phyloP scores from a whole-genome alignment of 2,797 vertebrate genomes.

The Liparis tanakae region DNA sequence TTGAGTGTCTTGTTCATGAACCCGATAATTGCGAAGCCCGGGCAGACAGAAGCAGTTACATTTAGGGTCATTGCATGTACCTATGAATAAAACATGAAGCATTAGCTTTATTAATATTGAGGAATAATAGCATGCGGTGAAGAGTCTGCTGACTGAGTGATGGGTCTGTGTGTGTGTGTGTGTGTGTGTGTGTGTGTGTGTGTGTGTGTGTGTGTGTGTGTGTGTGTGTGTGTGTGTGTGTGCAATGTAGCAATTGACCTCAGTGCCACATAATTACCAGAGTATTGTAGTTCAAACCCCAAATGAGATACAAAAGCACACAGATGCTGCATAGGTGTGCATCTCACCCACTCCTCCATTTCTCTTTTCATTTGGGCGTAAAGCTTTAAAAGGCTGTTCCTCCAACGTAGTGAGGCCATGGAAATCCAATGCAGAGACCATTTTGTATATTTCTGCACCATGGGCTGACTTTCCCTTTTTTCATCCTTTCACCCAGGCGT shows the following conservation, averaged over 20 bases:
- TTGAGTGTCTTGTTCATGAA: constrained; percentile 29
- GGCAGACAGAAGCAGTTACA: constrained; percentile 21
- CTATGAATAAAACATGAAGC: constrained; percentile 71
- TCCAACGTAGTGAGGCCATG: background rate
- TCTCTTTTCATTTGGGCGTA: background rate
- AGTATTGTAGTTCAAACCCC: background rate
- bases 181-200: constrained; percentile 15
- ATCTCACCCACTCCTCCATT: background rate
- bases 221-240: constrained; percentile 24
- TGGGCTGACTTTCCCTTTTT: background rate
- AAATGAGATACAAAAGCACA: constrained; percentile 2
- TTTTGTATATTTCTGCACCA: background rate
- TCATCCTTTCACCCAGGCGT: constrained; percentile 15
- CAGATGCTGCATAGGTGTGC: background rate
- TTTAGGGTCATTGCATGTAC: constrained; percentile 19
- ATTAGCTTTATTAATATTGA: constrained; percentile 62
- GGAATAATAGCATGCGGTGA: constrained; percentile 45
- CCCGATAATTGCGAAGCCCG: constrained; percentile 8
- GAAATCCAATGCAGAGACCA: background rate
- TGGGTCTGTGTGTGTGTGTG: constrained; percentile 19
- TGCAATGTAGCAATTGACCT: background rate
- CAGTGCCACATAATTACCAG: background rate
- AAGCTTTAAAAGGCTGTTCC: constrained; percentile 9
- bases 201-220: constrained; percentile 24
- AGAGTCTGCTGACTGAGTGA: constrained; percentile 48